A percentile compares a stretch with the other conserved stretches of the same genome.
Conservation (phyloP, 2,113 vertebrate species). For the Scartelaos histophorus region DNA sequence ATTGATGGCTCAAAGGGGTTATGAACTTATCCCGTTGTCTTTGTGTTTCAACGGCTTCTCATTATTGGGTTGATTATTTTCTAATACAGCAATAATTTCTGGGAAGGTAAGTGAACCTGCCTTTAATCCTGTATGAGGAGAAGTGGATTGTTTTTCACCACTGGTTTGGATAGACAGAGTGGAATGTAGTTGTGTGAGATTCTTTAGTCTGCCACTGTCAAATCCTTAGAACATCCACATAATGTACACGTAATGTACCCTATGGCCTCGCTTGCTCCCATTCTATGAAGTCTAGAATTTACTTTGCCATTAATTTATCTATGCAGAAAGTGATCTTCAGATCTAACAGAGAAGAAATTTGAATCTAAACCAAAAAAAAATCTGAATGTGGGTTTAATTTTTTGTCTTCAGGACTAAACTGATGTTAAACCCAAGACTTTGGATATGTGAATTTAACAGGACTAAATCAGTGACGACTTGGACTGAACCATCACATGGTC, state of each 20-base stretch:
- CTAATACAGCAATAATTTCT: slow-evolving; percentile 32
- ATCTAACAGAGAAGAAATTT: neutral
- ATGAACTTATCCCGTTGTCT: slow-evolving; percentile 26
- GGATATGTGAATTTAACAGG: too few relatives aligned
- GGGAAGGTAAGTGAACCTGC: slow-evolving; percentile 51
- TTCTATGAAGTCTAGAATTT: neutral
- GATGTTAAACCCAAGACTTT: too few relatives aligned
- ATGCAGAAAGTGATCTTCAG: neutral
- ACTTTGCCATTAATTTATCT: neutral
- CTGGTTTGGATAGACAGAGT: slow-evolving; percentile 4
- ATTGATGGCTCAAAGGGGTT: slow-evolving; percentile 22
- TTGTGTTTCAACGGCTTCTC: slow-evolving; percentile 66
- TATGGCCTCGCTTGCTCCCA: neutral
- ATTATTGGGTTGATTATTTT: slow-evolving; percentile 60
- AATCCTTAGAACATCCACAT: neutral
- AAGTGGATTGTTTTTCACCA: slow-evolving; percentile 32
- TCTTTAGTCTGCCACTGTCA: slow-evolving; percentile 17
- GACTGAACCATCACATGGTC: too few relatives aligned
- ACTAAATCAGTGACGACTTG: neutral
- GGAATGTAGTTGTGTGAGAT: slow-evolving; percentile 48
- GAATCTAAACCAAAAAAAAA: neutral
- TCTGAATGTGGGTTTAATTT: neutral
- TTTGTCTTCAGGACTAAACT: too few relatives aligned
- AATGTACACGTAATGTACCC: neutral
- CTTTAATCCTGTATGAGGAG: slow-evolving; percentile 35